Evolutionary conservation across 2,888 invertebrate genomes (phyloP), one percentile per base, ranked within the genome.

Genomic region (Aquatica leii): DNA sequence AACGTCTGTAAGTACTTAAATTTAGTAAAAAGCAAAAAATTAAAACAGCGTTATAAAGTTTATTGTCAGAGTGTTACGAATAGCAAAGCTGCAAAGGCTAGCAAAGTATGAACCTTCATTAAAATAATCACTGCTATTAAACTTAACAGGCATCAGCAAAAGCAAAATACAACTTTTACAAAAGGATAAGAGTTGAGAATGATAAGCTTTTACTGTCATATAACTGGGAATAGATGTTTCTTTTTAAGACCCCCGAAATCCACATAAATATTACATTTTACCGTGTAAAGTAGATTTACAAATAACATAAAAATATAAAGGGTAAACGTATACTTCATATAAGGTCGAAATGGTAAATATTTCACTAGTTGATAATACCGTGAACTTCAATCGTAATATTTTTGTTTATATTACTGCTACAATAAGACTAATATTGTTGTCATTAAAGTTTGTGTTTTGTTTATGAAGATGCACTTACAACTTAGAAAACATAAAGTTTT

Each of bases 201-300:
- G 59, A 59, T 59, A 59, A 59, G 59, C 35, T 59, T 59, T 59
- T 53, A 59, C 46, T 52, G 35, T 31, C 52, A 48, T 48, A 52
- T 59, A 59, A 43, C 43, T 34, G 34, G 31, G 15, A 24, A 12
- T 52, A 59, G 43, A 20, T 59, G 24, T 21, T 15, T 18, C 59
- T 35, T 46, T 59, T 59, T 41, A 58, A 59, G 59, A 34, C 34
- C 59, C 18, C 31, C 52, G 18, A 59, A 59, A 59, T 59, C 59
- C 59, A 35, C 53, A 53, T 59, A 59, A 59, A 59, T 59, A 53
- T 59, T 59, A 48, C 59, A 52, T 52, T 34, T 24, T 51, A 21
- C 24, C 14, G 41, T 59, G 20, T 12, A 52, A 20, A 53, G 43
- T 58, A 58, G 46, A 46, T 46, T 46, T 46, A 46, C 46, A 46